These are phyloP conservation scores for Doris montereyensis DNA, from an alignment of 2,888 invertebrate species.

Conservation along the genomic window DNA sequence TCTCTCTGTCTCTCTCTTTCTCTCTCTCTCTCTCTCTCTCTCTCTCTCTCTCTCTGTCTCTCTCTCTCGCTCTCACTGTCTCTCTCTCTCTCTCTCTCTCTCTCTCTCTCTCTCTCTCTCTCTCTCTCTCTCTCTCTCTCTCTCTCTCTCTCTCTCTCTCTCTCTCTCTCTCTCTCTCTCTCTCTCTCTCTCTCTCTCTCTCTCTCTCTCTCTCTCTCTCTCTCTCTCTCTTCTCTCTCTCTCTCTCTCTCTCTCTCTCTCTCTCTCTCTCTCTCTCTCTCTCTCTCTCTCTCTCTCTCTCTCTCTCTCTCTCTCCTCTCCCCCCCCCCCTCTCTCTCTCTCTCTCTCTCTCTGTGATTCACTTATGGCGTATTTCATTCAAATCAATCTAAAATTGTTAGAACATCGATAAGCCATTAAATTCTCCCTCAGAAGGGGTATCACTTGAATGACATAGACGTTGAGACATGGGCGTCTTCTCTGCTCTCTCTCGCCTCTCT, in stretches of 20 bases:
- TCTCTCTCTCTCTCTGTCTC: neutral
- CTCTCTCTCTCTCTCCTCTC: neutral
- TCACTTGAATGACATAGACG: too few species aligned
- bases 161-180: slow-evolving; percentile 2
- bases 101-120: slow-evolving; percentile 2
- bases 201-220: neutral
- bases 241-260: neutral
- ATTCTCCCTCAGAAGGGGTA: too few species aligned
- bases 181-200: neutral
- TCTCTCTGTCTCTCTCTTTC: neutral
- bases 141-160: neutral
- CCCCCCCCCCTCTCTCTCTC: neutral
- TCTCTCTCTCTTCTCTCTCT: neutral
- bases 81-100: neutral
- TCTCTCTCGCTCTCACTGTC: too few species aligned
- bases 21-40: neutral
- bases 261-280: neutral
- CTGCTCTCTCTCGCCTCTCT: too few species aligned
- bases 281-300: neutral
- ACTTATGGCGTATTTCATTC: too few species aligned
- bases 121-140: neutral
- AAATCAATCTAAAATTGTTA: too few species aligned
- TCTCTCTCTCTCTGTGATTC: too few species aligned
- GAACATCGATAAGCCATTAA: too few species aligned
- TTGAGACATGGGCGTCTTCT: too few species aligned